Evolutionary conservation across 2,888 invertebrate species (phyloP), one percentile per base, ranked within the genome.

Genomic region (Drosophila borborema): DNA sequence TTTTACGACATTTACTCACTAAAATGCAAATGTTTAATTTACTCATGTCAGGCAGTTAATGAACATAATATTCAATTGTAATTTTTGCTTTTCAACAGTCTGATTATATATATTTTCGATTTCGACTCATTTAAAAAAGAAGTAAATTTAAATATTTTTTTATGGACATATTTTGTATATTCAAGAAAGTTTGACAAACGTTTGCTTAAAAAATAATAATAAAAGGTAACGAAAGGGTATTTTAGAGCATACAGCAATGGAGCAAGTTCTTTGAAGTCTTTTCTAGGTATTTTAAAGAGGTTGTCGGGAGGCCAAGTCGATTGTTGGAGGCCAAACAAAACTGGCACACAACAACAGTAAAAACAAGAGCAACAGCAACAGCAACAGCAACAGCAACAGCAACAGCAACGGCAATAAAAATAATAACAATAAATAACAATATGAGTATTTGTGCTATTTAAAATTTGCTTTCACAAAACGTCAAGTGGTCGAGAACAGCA

Each of bases 401-500:
- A 38, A 12, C 36, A 36, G 12, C 4, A 14, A 12, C 38, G 5
- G 2, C 38, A 38, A 51, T 28, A 55, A 45, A 36, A 28, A 46
- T 54, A 65, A 36, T 45, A 83, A 69, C 76, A 75, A 71, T 68
- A 70, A 75, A 71, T 68, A 70, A 70, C 69, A 84, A 66, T 69
- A 67, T 71, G 69, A 74, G 90, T 76, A 89, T 86, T 90, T 90
- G 76, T 75, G 82, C 82, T 81, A 75, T 86, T 81, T 84, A 82
- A 89, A 85, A 79, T 87, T 84, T 74, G 68, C 85, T 81, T 76
- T 83, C 65, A 74, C 72, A 82, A 76, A 83, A 82, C 77, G 72
- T 90, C 83, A 80, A 85, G 85, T 89, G 89, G 89, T 68, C 77
- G 77, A 82, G 62, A 85, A 72, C 65, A 82, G 82, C 82, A 79